Conservation (phyloP, 1,140 invertebrate genomes). For the Chelonus insularis region DNA sequence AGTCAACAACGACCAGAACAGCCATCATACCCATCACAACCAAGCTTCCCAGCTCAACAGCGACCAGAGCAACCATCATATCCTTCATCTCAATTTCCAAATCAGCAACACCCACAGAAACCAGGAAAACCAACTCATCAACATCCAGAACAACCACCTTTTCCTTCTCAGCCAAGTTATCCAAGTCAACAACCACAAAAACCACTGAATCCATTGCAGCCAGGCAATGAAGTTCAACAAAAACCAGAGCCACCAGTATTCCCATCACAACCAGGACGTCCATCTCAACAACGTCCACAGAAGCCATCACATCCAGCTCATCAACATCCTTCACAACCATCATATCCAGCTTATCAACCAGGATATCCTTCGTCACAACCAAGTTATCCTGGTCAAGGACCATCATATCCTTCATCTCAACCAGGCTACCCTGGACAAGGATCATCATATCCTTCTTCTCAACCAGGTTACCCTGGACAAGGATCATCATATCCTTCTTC, state of each 20-base stretch:
- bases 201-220: slow-evolving; percentile 23
- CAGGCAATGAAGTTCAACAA: too few species aligned
- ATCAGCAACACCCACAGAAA: background rate
- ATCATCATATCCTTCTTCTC: too few species aligned
- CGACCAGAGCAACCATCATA: slow-evolving; percentile 24
- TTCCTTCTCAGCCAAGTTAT: slow-evolving; percentile 11
- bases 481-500: too few species aligned
- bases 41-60: background rate
- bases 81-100: slow-evolving; percentile 12
- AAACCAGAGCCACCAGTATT: too few species aligned
- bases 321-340: slow-evolving; percentile 45
- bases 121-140: slow-evolving; percentile 20
- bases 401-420: too few species aligned
- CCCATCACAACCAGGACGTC: slow-evolving; percentile 26
- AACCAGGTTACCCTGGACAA: slow-evolving; percentile 55
- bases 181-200: slow-evolving; percentile 23
- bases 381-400: slow-evolving; percentile 5
- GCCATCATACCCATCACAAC: slow-evolving; percentile 33
- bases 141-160: background rate
- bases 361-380: too few species aligned
- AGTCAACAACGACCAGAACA: too few species aligned
- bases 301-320: slow-evolving; percentile 16
- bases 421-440: slow-evolving; percentile 29
- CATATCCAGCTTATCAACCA: slow-evolving; percentile 42
- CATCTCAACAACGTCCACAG: slow-evolving; percentile 3